phyloP scores from a whole-genome alignment of 2,888 invertebrate species.

The Ernsta delagoae region DNA sequence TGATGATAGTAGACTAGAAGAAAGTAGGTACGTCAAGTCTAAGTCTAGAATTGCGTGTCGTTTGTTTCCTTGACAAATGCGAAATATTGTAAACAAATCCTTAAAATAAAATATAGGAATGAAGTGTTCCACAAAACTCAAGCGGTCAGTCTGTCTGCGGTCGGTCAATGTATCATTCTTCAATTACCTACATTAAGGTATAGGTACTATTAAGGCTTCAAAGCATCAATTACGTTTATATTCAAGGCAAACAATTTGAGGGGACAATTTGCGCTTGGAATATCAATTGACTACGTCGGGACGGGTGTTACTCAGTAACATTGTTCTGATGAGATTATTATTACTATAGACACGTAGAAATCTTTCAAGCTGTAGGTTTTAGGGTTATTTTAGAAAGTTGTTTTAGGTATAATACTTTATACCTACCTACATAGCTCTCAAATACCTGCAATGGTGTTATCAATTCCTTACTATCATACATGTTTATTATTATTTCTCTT shows the following conservation, averaged over 20 bases:
- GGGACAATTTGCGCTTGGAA: conserved; percentile 20
- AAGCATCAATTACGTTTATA: conserved; percentile 24
- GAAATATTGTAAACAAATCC: too few species aligned
- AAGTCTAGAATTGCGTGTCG: too few species aligned
- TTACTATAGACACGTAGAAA: background rate
- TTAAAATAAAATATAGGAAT: too few species aligned
- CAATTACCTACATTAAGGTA: background rate
- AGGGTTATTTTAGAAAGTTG: background rate
- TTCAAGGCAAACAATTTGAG: conserved; percentile 28
- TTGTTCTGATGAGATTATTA: background rate
- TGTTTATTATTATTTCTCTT: too few species aligned
- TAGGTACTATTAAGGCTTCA: background rate
- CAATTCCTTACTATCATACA: too few species aligned
- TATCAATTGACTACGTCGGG: conserved; percentile 14
- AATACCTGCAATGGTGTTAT: too few species aligned
- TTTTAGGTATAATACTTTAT: background rate
- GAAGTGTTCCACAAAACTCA: background rate
- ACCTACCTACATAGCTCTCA: too few species aligned
- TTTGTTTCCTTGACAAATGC: too few species aligned
- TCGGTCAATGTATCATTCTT: background rate
- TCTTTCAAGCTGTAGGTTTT: background rate
- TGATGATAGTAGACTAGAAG: too few species aligned
- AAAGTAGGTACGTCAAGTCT: too few species aligned
- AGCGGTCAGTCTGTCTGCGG: background rate
- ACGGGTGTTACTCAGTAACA: background rate